These are phyloP conservation scores for Propithecus perrieri DNA, from an alignment of 2,797 vertebrate species.

Conservation along the genomic window DNA sequence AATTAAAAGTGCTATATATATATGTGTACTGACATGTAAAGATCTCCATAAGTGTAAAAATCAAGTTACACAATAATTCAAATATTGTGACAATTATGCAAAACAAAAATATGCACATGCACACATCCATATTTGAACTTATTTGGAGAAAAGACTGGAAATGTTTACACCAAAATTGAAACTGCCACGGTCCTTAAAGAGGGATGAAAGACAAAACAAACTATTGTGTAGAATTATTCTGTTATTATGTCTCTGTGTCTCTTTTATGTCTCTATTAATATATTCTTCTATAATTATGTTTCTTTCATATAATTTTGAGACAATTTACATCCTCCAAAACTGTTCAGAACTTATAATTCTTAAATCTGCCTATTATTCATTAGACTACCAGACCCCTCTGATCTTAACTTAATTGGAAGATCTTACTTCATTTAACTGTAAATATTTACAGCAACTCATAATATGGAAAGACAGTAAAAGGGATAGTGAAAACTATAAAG, in stretches of 20 bases:
- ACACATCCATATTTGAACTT: not conserved
- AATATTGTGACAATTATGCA: not conserved
- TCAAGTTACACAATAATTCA: not conserved
- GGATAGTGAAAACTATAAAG: not conserved
- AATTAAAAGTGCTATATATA: not conserved
- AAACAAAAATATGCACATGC: not conserved
- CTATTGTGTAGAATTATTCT: not conserved
- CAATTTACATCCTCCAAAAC: not conserved
- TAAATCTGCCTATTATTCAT: not conserved
- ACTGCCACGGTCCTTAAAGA: not conserved
- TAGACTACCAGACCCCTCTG: not conserved
- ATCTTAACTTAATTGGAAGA: not conserved
- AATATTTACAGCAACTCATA: not conserved
- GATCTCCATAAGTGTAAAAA: not conserved
- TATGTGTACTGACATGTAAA: not conserved
- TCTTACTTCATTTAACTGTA: conserved; percentile 27
- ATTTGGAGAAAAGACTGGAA: not conserved
- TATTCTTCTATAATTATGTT: not conserved
- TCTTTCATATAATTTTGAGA: not conserved
- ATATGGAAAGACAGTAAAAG: not conserved
- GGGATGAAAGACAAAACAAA: not conserved
- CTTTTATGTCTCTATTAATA: not conserved
- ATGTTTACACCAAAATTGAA: not conserved
- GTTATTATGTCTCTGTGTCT: not conserved
- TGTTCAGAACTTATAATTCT: not conserved